Conservation (phyloP, 2,888 invertebrate genomes). For the Drosophila niveifrons region DNA sequence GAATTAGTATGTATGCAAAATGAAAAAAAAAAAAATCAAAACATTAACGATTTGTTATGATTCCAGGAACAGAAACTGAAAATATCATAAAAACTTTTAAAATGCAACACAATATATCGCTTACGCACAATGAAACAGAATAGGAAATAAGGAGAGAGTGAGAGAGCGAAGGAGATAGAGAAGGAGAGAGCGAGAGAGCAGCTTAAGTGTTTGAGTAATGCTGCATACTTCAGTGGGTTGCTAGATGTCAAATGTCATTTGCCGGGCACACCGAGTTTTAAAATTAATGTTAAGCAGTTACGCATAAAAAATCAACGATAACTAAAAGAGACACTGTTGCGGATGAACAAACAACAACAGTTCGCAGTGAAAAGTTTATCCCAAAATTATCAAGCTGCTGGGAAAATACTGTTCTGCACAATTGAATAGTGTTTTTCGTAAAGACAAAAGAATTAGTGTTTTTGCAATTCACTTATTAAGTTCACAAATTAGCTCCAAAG, state of each 20-base stretch:
- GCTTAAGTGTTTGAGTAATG: conserved; percentile 1
- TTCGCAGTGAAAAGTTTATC: conserved; percentile 7
- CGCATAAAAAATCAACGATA: conserved; percentile 10
- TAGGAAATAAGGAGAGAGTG: neutral
- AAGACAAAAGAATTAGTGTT: neutral
- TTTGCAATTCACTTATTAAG: too few relatives aligned
- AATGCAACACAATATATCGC: conserved; percentile 23
- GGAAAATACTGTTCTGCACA: conserved; percentile 1
- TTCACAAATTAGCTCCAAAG: too few relatives aligned
- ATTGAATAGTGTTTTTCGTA: neutral
- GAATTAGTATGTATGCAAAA: neutral
- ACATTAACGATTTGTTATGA: neutral
- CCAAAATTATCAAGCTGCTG: conserved; percentile 14
- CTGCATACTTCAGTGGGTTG: conserved; percentile 21
- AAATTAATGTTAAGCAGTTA: conserved; percentile 25
- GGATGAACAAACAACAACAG: neutral
- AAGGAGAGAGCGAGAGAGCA: neutral
- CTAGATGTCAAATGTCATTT: conserved; percentile 5
- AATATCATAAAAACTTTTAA: neutral
- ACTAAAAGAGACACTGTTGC: conserved; percentile 9
- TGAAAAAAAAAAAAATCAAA: neutral
- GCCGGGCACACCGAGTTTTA: conserved; percentile 19
- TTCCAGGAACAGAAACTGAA: neutral
- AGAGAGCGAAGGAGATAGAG: neutral
- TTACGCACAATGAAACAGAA: conserved; percentile 29